Evolutionary conservation across 2,797 vertebrate species (phyloP).

Genomic region (Sylvia borin): DNA sequence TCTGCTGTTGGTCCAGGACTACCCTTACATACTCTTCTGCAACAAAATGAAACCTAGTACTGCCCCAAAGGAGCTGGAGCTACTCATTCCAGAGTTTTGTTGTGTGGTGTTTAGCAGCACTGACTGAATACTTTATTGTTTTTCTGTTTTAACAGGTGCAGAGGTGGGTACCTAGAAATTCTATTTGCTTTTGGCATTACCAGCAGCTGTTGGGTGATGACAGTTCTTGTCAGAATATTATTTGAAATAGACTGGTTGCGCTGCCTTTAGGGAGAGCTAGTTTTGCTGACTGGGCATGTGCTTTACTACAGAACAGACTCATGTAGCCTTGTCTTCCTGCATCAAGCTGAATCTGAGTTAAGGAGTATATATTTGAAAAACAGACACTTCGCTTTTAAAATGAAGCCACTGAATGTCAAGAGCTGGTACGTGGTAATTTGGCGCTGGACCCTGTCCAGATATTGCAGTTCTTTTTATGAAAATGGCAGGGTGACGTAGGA

Average conservation of each 20-base stretch:
- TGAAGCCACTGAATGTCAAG: neutral
- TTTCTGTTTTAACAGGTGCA: neutral
- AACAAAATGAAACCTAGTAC: accelerated
- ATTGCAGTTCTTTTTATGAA: neutral
- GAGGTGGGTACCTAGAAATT: neutral
- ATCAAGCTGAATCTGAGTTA: neutral
- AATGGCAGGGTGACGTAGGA: neutral
- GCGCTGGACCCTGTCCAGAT: neutral
- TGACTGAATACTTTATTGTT: neutral
- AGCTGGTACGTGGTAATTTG: neutral
- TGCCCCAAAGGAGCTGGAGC: neutral
- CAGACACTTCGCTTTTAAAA: neutral
- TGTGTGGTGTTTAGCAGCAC: neutral
- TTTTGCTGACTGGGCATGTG: neutral
- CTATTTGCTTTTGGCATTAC: neutral
- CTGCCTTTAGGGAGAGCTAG: neutral
- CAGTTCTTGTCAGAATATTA: neutral
- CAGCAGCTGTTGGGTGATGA: neutral
- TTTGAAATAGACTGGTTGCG: neutral
- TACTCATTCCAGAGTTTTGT: neutral
- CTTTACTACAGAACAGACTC: neutral
- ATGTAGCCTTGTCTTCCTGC: neutral
- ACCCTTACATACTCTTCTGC: neutral
- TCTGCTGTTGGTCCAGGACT: neutral
- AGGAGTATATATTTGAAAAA: neutral